Conservation (phyloP, 2,797 vertebrate species). For the Ammospiza maritima region DNA sequence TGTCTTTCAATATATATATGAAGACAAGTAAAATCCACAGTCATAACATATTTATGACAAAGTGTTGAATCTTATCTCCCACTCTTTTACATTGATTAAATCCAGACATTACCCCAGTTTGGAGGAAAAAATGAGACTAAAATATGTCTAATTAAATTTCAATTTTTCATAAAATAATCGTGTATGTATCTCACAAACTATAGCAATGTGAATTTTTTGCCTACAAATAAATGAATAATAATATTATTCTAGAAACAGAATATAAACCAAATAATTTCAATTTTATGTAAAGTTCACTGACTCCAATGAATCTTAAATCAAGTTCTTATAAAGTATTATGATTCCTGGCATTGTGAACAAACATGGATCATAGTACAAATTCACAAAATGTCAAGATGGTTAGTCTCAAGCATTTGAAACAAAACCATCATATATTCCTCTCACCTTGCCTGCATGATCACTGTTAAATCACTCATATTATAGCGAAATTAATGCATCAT, state of each 20-base stretch:
- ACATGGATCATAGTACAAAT: not conserved
- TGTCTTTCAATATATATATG: not conserved
- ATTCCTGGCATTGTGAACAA: not conserved
- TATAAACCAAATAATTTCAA: not conserved
- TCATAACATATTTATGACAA: not conserved
- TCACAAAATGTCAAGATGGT: not conserved
- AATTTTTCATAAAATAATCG: not conserved
- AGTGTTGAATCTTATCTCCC: not conserved
- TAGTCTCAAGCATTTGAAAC: not conserved
- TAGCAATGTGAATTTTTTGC: fast-evolving
- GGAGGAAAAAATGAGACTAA: fast-evolving
- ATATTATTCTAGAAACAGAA: not conserved
- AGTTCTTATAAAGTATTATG: not conserved
- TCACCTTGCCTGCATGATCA: not conserved
- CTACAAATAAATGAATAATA: not conserved
- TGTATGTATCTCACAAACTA: not conserved
- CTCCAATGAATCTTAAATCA: not conserved
- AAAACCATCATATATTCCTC: not conserved
- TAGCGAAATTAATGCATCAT: not conserved
- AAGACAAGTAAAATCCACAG: not conserved
- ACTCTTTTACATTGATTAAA: not conserved
- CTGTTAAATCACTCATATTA: not conserved
- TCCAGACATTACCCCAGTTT: not conserved
- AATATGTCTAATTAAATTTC: not conserved
- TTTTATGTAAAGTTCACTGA: not conserved